Percentiles rank a stretch among this genome's conserved stretches.
Evolutionary conservation across 2,113 vertebrate species (phyloP).

Genomic region (Seriola quinqueradiata): DNA sequence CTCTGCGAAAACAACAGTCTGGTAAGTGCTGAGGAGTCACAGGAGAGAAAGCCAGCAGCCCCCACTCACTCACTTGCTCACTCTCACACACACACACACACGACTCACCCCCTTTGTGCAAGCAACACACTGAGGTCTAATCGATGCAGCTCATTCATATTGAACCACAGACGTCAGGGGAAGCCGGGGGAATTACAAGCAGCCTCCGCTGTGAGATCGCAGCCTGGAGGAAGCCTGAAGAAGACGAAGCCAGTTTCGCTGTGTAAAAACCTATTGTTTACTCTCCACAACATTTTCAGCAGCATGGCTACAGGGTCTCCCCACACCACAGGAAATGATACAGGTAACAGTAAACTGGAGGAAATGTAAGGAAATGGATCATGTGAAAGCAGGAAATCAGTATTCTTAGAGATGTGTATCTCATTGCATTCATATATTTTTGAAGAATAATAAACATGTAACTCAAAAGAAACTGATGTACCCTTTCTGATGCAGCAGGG

Average conservation of each 20-base stretch:
- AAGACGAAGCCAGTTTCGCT: constrained; percentile 39
- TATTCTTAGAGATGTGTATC: too few relatives aligned
- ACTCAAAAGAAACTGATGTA: neutral
- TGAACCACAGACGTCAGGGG: constrained; percentile 75
- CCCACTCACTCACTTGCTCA: constrained; percentile 2
- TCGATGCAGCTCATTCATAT: constrained; percentile 83
- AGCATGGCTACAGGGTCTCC: constrained; percentile 28
- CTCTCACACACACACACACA: constrained; percentile 45
- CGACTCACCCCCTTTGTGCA: constrained; percentile 38
- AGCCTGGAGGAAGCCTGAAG: constrained; percentile 63
- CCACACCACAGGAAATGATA: constrained; percentile 17
- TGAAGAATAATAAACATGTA: too few relatives aligned
- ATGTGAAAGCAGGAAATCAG: neutral
- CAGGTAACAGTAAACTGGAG: neutral
- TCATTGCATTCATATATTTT: neutral
- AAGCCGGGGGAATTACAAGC: constrained; percentile 80
- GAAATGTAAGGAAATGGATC: too few relatives aligned
- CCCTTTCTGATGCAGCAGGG: neutral
- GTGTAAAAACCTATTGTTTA: constrained; percentile 56
- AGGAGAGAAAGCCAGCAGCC: constrained; percentile 56
- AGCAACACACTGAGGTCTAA: constrained; percentile 72
- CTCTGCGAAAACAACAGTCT: constrained; percentile 66
- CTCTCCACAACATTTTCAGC: constrained; percentile 20
- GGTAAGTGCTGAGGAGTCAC: constrained; percentile 53
- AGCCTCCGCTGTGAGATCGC: constrained; percentile 71